Conservation (phyloP, 2,888 invertebrate genomes). For the Cerastoderma edule region DNA sequence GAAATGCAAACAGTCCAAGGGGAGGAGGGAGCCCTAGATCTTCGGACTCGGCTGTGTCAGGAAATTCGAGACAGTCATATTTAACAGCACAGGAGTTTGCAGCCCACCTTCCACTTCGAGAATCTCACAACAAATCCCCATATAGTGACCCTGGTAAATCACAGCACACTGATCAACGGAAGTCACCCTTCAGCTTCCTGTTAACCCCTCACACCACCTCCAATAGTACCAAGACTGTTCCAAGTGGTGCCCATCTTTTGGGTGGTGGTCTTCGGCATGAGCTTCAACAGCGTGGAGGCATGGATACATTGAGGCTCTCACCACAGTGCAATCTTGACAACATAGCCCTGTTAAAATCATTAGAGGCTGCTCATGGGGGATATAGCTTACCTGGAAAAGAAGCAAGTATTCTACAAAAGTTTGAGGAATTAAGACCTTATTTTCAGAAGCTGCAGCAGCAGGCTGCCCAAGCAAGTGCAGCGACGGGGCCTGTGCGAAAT, state of each 20-base stretch:
- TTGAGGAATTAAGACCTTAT: conserved; percentile 51
- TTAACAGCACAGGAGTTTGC: conserved; percentile 50
- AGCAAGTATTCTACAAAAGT: conserved; percentile 47
- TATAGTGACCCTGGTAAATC: conserved; percentile 43
- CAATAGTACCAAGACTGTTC: conserved; percentile 3
- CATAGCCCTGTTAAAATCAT: conserved; percentile 52
- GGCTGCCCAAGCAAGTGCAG: conserved; percentile 27
- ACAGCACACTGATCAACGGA: conserved; percentile 49
- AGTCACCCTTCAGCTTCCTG: conserved; percentile 49
- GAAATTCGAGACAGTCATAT: conserved; percentile 40
- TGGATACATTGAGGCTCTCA: conserved; percentile 40
- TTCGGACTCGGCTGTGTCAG: conserved; percentile 6
- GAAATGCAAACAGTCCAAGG: conserved; percentile 52
- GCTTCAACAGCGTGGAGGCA: conserved; percentile 21
- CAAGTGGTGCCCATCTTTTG: conserved; percentile 7
- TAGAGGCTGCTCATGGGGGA: conserved; percentile 45
- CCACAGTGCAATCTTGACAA: conserved; percentile 60
- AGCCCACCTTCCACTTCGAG: conserved; percentile 48
- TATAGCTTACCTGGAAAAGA: conserved; percentile 46
- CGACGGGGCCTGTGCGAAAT: conserved; percentile 37
- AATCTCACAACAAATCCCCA: conserved; percentile 57
- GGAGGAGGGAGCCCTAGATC: conserved; percentile 37
- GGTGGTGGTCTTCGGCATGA: conserved; percentile 11
- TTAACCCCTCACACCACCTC: conserved; percentile 33
- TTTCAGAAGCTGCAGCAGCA: conserved; percentile 59